Conservation (phyloP, 2,113 vertebrate genomes). For the Girardinichthys multiradiatus region DNA sequence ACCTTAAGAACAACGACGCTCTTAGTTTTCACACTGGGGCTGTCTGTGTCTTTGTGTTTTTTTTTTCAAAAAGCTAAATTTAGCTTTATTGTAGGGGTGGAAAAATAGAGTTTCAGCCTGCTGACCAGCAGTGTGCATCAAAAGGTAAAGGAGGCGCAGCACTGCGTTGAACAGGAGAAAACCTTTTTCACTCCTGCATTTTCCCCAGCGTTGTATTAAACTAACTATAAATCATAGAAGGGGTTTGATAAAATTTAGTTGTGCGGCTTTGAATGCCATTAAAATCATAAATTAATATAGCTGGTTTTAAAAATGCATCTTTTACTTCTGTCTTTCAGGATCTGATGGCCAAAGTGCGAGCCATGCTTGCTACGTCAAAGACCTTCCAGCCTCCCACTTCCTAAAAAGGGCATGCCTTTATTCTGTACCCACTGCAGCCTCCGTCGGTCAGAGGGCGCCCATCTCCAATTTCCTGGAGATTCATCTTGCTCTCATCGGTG, state of each 20-base stretch:
- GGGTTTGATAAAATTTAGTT: not conserved
- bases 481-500: slow-evolving; percentile 15
- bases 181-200: not conserved
- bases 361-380: slow-evolving; percentile 97
- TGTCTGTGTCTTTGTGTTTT: too few species aligned
- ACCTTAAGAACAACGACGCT: too few species aligned
- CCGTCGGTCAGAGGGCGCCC: slow-evolving; percentile 29
- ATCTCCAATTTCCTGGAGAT: slow-evolving; percentile 44
- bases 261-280: not conserved
- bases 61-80: too few species aligned
- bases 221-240: not conserved
- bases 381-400: slow-evolving; percentile 89
- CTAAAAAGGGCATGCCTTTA: slow-evolving; percentile 71
- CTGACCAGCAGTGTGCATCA: too few species aligned
- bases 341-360: slow-evolving; percentile 98
- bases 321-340: slow-evolving; percentile 79
- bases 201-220: not conserved
- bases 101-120: too few species aligned
- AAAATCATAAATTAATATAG: not conserved
- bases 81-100: too few species aligned
- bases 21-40: too few species aligned
- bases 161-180: not conserved
- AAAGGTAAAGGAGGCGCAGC: too few species aligned
- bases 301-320: not conserved
- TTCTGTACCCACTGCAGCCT: slow-evolving; percentile 19